Evolutionary conservation across 1,140 invertebrate genomes (phyloP).

Genomic region (Aricia agestis): DNA sequence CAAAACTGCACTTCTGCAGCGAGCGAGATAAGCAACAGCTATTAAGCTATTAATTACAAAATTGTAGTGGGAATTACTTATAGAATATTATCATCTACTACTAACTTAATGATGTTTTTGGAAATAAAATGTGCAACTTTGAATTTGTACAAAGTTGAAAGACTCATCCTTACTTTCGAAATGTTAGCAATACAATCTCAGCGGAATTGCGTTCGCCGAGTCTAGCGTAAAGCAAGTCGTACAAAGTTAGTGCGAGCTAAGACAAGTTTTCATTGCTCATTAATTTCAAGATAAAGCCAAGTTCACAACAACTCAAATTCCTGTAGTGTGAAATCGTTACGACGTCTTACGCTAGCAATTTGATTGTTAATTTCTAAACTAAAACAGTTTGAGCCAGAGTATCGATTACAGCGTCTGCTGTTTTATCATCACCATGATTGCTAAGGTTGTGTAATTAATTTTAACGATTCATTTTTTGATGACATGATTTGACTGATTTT

Average conservation of each 20-base stretch:
- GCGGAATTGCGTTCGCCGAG: slow-evolving; percentile 3
- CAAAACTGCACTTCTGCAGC: no score
- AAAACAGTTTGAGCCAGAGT: neutral
- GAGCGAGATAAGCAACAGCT: no score
- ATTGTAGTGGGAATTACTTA: no score
- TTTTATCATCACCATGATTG: neutral
- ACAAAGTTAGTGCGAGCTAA: slow-evolving; percentile 6
- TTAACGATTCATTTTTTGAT: no score
- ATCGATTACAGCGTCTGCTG: neutral
- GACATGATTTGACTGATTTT: no score
- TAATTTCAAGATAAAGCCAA: slow-evolving; percentile 10
- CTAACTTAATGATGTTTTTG: no score
- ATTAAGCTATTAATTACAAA: no score
- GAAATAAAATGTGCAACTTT: no score
- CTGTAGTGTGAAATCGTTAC: neutral
- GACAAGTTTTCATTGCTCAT: slow-evolving; percentile 7
- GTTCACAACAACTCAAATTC: neutral
- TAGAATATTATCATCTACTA: no score
- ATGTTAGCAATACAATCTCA: slow-evolving; percentile 5
- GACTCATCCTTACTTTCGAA: neutral
- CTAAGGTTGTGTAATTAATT: neutral
- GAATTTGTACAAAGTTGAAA: neutral
- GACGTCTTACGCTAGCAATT: neutral
- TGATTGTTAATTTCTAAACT: neutral
- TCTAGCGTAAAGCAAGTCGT: slow-evolving; percentile 8